phyloP scores from a whole-genome alignment of 1,140 invertebrate genomes.

The Solenopsis invicta region DNA sequence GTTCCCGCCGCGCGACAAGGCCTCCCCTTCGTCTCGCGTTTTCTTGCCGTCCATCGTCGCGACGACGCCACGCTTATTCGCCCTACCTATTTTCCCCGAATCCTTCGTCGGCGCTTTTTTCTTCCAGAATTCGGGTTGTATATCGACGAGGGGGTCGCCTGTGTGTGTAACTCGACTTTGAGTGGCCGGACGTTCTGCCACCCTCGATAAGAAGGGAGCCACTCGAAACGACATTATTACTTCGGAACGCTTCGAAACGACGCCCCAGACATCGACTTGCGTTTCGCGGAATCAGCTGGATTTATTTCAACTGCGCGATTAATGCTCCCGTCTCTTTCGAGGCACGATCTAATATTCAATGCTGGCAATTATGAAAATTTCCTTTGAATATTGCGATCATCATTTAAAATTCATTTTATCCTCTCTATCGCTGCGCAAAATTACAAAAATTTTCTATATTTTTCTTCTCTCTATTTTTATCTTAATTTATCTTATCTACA shows the following conservation, averaged over 20 bases:
- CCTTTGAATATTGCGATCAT: background rate
- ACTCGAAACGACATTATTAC: slow-evolving; percentile 63
- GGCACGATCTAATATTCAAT: background rate
- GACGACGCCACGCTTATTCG: background rate
- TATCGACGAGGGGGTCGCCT: background rate
- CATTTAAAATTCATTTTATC: background rate
- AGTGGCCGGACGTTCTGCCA: slow-evolving; percentile 28
- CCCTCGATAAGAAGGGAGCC: slow-evolving; percentile 39
- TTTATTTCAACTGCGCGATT: slow-evolving; percentile 44
- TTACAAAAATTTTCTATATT: background rate
- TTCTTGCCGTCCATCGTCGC: background rate
- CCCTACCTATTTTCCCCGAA: slow-evolving; percentile 30
- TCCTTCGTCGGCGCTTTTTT: slow-evolving; percentile 14
- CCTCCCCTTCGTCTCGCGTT: slow-evolving; percentile 5
- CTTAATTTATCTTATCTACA: background rate
- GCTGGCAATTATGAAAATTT: slow-evolving; percentile 29
- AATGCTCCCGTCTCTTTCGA: background rate
- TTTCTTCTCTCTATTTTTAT: background rate
- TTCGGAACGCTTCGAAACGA: slow-evolving; percentile 34
- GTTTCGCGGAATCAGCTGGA: slow-evolving; percentile 40
- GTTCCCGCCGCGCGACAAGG: slow-evolving; percentile 11
- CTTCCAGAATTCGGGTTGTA: slow-evolving; percentile 13
- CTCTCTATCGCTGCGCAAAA: background rate
- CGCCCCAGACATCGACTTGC: slow-evolving; percentile 15
- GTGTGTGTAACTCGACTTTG: slow-evolving; percentile 55